Base-by-base conservation (phyloP, 2,797 vertebrate genomes). In the Chlorospingus flavigularis region DNA sequence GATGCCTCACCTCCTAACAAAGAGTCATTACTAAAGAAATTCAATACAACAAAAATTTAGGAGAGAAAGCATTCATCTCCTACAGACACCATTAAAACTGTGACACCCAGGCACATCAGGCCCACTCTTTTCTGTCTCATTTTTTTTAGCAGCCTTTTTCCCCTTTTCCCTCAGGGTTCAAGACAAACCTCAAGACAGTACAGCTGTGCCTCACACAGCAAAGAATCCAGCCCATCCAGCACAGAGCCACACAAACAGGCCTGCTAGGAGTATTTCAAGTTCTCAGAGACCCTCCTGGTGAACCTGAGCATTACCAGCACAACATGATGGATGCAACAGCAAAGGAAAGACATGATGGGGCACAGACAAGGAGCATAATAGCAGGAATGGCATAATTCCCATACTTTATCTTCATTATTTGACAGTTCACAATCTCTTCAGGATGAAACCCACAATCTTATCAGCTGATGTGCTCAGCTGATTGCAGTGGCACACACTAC, bases 401-500 rank as follows among this genome's bases (percentile, higher is more conserved):
- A 9, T 19, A 83, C 68, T 88, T 89, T 18, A 72, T 87, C 78
- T 92, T 93, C 66, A 71, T 88, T 94, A 94, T 95, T 40, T 91
- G 94, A 80, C 85, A 80, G 62, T 54, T 93, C 40, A 47, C 35
- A 43, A 50, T 35, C 63, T 89, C 67, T 86, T 78, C 60, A 70
- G 53, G 55, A 85, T 42, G 77, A 95, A 94, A n/a, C 62, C 48
- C 45, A 61, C 57, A n/a, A 60, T 88, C 71, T 37, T 90, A 92
- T 42, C 90, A 79, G 55, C 39, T 79, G 76, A 86, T 45, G 17
- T 28, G 62, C 76, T 90, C 58, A 73, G 66, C 70, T 92, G 92
- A 95, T 71, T 78, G 74, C 83, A 63, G n/a, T 76, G 62, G 83
- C 76, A 84, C 43, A 86, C 33, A 88, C 51, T 68, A 84, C 43